Conservation (phyloP, 2,888 invertebrate species). For the Neoscelio sp. region DNA sequence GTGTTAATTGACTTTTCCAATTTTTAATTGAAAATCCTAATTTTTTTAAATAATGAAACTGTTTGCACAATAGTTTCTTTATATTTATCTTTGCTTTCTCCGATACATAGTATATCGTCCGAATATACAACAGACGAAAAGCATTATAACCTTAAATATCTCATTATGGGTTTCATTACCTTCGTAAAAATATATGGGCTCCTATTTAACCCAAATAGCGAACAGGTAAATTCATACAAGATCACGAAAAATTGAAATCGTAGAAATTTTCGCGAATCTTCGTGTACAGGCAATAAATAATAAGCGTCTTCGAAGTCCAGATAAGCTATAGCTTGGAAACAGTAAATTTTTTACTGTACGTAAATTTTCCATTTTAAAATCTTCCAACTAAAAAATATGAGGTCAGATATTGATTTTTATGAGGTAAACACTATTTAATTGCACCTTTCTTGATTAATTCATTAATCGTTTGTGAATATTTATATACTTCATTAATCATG, state of each 20-base stretch:
- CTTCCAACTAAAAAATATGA: too few relatives aligned
- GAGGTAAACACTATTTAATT: too few relatives aligned
- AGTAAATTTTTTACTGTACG: conserved; percentile 11
- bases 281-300: background rate
- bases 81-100: background rate
- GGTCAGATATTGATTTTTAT: too few relatives aligned
- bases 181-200: conserved; percentile 27
- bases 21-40: too few relatives aligned
- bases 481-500: too few relatives aligned
- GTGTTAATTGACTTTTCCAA: too few relatives aligned
- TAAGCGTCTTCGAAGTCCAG: conserved; percentile 16
- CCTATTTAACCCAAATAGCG: conserved; percentile 17
- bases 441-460: too few relatives aligned
- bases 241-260: background rate
- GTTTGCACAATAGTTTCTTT: background rate
- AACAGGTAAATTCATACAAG: background rate
- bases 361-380: too few relatives aligned
- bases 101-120: conserved; percentile 17
- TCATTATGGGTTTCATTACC: conserved; percentile 31
- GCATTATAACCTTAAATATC: background rate
- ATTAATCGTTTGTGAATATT: too few relatives aligned
- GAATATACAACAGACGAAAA: conserved; percentile 16
- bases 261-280: conserved; percentile 10
- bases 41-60: too few relatives aligned
- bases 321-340: background rate